Base-by-base conservation (phyloP, 2,888 invertebrate genomes). In the Sericinus montela region DNA sequence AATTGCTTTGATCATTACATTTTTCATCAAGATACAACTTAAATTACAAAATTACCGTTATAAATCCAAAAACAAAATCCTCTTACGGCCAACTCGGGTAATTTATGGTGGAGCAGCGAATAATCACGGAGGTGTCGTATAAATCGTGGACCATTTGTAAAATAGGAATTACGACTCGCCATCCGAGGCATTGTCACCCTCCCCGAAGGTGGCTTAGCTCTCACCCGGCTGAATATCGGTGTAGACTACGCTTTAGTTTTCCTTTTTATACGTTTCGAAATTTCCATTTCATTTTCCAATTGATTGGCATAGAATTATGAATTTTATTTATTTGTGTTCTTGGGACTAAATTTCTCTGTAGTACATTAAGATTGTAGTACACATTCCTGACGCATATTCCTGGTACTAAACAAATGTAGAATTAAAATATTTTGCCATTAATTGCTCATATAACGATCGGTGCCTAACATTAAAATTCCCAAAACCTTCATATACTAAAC, bases 131-230 rank as follows among this genome's bases (percentile, higher is more conserved):
- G 82, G 83, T 84, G 86, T 77, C 85, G 82, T 75, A 87, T 88
- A 88, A 88, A 88, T 88, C 75, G 78, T 80, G 75, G 68, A 69
- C 82, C 87, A 84, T 87, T 88, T 87, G 86, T 86, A 82, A 85
- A 88, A 87, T 86, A 82, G 80, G 85, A 79, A 86, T 86, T 83
- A 84, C 83, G 77, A 66, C 64, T 74, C 71, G 64, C 72, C 69
- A 52, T 69, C 63, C 65, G 60, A 65, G 69, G 59, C 63, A 72
- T 74, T 80, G 81, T 83, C 82, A 69, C 76, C 76, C 72, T 62
- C 61, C 51, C 58, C 54, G 57, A 50, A 51, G 49, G 53, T 55
- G 54, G 52, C 55, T 50, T 47, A 46, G 54, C 47, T 49, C 45
- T 49, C 48, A 25, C 49, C 45, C 45, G 50, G 42, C 11, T 37